A percentile compares a stretch with the other conserved stretches of the same genome.
These are phyloP conservation scores for Xiphorhynchus elegans DNA, from an alignment of 2,113 vertebrate species.

Conservation along the genomic window DNA sequence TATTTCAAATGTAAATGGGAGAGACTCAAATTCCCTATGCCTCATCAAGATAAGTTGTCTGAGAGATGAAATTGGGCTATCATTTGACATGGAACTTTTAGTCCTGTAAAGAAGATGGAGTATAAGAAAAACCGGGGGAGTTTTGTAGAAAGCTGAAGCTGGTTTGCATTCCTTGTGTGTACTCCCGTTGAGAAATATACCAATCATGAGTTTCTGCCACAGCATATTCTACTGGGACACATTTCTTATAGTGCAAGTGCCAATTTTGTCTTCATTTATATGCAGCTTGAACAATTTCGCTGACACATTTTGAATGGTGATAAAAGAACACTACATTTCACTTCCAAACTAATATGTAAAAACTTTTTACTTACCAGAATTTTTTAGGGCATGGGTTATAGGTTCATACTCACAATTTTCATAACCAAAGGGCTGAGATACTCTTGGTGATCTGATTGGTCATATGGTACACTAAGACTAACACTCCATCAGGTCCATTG, in stretches of 20 bases:
- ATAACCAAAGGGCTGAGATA: background rate
- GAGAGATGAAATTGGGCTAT: background rate
- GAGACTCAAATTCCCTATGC: background rate
- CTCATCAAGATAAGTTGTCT: background rate
- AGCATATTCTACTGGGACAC: background rate
- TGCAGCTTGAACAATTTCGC: background rate
- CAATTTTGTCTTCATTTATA: background rate
- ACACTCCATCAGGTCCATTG: background rate
- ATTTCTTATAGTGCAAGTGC: background rate
- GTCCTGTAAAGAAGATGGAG: background rate
- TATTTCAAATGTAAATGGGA: background rate
- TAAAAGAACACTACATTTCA: background rate
- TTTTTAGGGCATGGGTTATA: background rate
- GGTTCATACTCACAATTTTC: background rate
- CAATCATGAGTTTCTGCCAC: background rate
- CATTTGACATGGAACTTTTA: background rate
- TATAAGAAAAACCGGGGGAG: background rate
- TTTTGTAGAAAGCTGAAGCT: background rate
- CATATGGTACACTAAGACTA: background rate
- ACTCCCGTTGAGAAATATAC: background rate
- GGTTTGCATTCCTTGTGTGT: background rate
- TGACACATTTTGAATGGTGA: background rate
- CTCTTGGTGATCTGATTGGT: background rate
- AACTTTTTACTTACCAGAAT: background rate
- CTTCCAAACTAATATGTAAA: background rate